These are phyloP conservation scores for Otocyon megalotis DNA, from an alignment of 2,113 vertebrate species.

Conservation along the genomic window DNA sequence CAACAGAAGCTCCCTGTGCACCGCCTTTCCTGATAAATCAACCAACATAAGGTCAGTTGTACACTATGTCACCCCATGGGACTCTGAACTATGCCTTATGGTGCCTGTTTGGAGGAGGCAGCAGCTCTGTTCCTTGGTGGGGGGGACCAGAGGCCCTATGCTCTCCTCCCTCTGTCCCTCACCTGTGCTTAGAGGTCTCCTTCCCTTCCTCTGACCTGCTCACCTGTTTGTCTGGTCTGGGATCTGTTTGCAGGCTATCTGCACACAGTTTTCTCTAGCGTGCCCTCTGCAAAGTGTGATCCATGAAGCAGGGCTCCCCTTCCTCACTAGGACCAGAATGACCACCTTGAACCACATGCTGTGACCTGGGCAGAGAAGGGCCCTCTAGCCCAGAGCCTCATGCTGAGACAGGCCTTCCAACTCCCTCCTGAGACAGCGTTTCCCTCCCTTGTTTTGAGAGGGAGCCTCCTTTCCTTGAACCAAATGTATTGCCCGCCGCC, in stretches of 20 bases:
- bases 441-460: neutral
- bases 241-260: neutral
- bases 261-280: neutral
- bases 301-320: neutral
- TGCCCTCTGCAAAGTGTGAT: neutral
- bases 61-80: constrained; percentile 87
- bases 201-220: neutral
- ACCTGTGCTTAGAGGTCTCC: neutral
- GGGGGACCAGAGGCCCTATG: neutral
- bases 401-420: neutral
- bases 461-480: neutral
- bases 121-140: neutral
- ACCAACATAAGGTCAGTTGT: constrained; percentile 86
- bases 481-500: neutral
- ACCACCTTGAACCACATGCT: neutral
- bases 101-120: neutral
- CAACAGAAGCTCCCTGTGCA: constrained; percentile 88
- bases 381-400: neutral
- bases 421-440: neutral
- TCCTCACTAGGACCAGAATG: neutral
- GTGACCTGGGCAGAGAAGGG: too few species aligned
- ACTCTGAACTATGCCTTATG: constrained; percentile 84
- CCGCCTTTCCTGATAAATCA: constrained; percentile 88
- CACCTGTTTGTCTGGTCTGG: too few species aligned
- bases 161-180: neutral